phyloP scores from a whole-genome alignment of 2,113 vertebrate species.

The Chaetops frenatus region DNA sequence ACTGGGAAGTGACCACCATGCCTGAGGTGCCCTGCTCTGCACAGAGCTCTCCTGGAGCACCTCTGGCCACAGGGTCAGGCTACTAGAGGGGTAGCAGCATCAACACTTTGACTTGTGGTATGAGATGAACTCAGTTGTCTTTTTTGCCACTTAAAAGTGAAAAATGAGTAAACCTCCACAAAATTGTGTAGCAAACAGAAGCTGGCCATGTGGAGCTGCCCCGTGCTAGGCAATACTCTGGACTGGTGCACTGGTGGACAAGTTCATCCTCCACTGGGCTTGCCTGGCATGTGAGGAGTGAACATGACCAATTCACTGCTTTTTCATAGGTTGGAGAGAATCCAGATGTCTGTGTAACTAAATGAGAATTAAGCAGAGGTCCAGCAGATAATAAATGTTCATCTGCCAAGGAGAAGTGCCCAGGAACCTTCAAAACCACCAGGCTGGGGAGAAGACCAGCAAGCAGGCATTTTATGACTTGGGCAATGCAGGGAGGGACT shows the following conservation, averaged over 20 bases:
- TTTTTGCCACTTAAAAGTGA: not conserved
- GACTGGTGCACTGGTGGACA: not conserved
- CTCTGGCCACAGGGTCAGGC: not conserved
- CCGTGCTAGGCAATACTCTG: not conserved
- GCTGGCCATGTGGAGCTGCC: not conserved
- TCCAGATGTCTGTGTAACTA: not conserved
- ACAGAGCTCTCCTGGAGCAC: not conserved
- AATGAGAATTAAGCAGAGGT: not conserved
- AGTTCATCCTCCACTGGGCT: not conserved
- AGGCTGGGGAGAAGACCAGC: not conserved
- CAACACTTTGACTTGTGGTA: not conserved
- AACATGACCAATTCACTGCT: not conserved
- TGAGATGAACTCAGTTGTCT: not conserved
- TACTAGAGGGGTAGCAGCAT: not conserved
- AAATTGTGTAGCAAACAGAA: not conserved
- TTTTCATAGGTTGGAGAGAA: not conserved
- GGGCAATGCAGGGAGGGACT: not conserved
- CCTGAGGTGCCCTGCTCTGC: not conserved
- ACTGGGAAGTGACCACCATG: not conserved
- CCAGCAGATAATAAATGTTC: not conserved
- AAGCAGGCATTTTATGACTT: not conserved
- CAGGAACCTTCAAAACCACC: not conserved
- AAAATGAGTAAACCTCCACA: not conserved
- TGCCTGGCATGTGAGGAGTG: accelerated
- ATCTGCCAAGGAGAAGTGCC: not conserved